Evolutionary conservation across 2,797 vertebrate genomes (phyloP).

Genomic region (Botia kubotai): DNA sequence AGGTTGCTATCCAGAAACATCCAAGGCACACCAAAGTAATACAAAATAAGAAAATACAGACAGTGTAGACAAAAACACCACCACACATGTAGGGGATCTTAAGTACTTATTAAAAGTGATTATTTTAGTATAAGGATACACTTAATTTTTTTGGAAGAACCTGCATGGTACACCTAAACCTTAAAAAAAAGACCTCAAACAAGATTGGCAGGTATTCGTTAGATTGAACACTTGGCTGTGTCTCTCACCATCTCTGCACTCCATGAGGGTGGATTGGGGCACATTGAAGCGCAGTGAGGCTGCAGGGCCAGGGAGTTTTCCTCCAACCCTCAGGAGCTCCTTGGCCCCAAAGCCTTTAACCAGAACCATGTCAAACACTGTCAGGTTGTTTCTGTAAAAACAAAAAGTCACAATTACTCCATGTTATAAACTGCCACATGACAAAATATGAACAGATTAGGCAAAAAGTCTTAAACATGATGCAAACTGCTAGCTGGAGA

Average conservation of each 20-base stretch:
- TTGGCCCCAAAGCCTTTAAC: constrained; percentile 92
- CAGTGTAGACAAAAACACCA: no score
- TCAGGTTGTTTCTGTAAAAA: constrained; percentile 90
- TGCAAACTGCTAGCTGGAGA: no score
- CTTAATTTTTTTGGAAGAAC: no score
- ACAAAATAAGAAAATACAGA: no score
- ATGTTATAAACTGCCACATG: background rate
- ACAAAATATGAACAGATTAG: background rate
- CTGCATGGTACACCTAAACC: no score
- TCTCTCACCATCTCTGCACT: constrained; percentile 91
- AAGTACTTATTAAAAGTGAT: no score
- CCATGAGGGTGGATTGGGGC: constrained; percentile 95
- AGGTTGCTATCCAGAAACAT: no score
- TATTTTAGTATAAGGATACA: no score
- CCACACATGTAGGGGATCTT: no score
- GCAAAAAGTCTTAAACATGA: background rate
- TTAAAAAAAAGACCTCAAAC: background rate
- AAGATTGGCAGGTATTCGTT: background rate
- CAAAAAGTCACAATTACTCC: background rate
- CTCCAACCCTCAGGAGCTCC: constrained; percentile 91
- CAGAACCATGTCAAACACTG: constrained; percentile 88
- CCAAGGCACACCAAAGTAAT: no score
- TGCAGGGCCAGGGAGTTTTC: constrained; percentile 88
- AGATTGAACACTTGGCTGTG: background rate
- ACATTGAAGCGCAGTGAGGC: constrained; percentile 97